Evolutionary conservation across 2,797 vertebrate species (phyloP).

Genomic region (Tapirus indicus): DNA sequence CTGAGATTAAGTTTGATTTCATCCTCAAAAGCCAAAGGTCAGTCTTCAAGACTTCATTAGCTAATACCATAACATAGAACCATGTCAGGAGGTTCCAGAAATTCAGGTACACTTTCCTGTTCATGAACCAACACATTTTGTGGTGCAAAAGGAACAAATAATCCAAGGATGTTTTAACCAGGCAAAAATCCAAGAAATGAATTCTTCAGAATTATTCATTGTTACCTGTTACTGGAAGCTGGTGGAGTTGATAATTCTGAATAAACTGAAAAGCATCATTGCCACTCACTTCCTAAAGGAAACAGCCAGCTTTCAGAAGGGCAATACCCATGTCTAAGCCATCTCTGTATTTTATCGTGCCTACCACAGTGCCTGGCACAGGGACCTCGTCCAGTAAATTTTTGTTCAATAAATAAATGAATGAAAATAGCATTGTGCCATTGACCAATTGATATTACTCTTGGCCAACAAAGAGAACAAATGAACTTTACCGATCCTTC

Average conservation of each 20-base stretch:
- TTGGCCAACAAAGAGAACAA: neutral
- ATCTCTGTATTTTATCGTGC: neutral
- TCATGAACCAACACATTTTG: neutral
- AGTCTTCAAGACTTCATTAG: conserved; percentile 15
- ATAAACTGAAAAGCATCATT: neutral
- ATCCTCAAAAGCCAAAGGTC: neutral
- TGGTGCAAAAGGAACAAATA: conserved; percentile 10
- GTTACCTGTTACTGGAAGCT: neutral
- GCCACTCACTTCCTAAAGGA: neutral
- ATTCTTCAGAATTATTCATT: neutral
- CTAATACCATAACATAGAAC: neutral
- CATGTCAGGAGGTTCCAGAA: neutral
- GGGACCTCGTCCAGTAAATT: neutral
- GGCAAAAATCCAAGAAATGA: neutral
- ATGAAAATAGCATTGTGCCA: neutral
- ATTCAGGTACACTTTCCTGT: neutral
- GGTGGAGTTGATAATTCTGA: neutral
- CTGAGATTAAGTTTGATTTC: conserved; percentile 19
- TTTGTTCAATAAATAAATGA: conserved; percentile 33
- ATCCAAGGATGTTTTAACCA: neutral
- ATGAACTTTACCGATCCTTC: conserved; percentile 2
- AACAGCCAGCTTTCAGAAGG: neutral
- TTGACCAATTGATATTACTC: neutral
- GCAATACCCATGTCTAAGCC: neutral
- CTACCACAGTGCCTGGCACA: neutral